These are phyloP conservation scores for Microcebus murinus DNA, from an alignment of 2,113 vertebrate genomes.

Conservation along the genomic window DNA sequence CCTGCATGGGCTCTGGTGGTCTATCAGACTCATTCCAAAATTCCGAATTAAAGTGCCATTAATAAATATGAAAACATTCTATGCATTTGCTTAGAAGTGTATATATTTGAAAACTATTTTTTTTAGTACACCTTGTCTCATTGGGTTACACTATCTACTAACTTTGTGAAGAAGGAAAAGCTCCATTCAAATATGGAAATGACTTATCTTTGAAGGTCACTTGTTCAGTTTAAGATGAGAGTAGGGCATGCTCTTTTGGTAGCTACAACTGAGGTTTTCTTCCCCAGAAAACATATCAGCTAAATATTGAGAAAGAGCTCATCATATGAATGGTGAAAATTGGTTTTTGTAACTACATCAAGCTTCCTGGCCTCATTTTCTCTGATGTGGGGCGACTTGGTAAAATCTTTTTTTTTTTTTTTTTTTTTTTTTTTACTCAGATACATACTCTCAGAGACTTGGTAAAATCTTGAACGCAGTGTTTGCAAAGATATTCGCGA, in stretches of 20 bases:
- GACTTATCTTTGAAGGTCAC: background rate
- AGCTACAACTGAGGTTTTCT: background rate
- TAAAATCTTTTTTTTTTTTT: too few species aligned
- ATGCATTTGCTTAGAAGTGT: background rate
- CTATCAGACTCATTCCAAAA: background rate
- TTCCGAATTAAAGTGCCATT: background rate
- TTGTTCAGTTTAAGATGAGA: constrained; percentile 12
- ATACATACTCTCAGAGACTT: too few species aligned
- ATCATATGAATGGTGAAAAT: background rate
- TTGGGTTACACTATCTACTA: background rate
- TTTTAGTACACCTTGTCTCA: background rate
- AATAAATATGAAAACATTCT: background rate
- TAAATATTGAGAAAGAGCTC: constrained; percentile 4
- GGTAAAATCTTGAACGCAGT: background rate
- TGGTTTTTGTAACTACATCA: background rate
- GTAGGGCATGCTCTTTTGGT: background rate
- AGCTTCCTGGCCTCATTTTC: constrained; percentile 1
- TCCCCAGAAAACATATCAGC: background rate
- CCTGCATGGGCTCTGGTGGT: background rate
- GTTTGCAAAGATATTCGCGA: background rate
- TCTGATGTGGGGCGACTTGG: constrained; percentile 2
- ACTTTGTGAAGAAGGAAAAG: background rate
- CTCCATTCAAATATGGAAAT: background rate
- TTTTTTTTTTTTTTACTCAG: too few species aligned
- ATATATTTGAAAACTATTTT: background rate